Percentiles rank a stretch among this genome's conserved stretches.
Evolutionary conservation across 2,888 invertebrate genomes (phyloP).

Genomic region (Thecophora atra): DNA sequence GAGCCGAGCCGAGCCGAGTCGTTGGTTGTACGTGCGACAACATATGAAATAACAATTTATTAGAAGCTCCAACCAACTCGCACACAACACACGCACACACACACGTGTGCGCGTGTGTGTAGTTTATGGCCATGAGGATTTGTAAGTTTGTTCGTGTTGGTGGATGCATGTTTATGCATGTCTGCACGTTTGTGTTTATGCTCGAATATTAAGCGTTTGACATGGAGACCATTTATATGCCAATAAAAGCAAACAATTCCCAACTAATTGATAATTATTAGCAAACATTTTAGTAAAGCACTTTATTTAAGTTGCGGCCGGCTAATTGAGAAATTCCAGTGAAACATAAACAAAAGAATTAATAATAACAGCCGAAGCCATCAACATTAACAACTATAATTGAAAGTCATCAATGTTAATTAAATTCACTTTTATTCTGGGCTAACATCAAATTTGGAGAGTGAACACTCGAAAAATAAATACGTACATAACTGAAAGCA

Average conservation of each 20-base stretch:
- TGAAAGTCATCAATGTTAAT: background rate
- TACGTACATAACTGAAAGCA: too few species aligned
- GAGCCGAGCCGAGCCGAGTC: background rate
- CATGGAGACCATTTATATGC: background rate
- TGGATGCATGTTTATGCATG: background rate
- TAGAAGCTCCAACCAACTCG: background rate
- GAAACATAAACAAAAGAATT: background rate
- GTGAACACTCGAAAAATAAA: too few species aligned
- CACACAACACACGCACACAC: background rate
- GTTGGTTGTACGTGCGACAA: background rate
- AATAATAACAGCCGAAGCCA: background rate
- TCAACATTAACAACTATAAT: conserved; percentile 3
- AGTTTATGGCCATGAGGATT: background rate
- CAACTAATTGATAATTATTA: conserved; percentile 25
- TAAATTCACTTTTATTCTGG: too few species aligned
- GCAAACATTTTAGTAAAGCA: background rate
- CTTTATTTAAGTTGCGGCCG: conserved; percentile 15
- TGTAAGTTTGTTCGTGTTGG: background rate
- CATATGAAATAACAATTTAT: conserved; percentile 17
- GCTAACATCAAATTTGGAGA: too few species aligned
- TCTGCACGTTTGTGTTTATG: background rate
- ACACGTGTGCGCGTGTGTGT: background rate
- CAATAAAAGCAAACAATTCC: conserved; percentile 19
- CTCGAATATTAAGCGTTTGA: background rate
- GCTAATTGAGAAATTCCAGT: conserved; percentile 25